Evolutionary conservation across 2,113 vertebrate genomes (phyloP), one percentile per base, ranked within the genome.

Genomic region (Hypanus sabinus): DNA sequence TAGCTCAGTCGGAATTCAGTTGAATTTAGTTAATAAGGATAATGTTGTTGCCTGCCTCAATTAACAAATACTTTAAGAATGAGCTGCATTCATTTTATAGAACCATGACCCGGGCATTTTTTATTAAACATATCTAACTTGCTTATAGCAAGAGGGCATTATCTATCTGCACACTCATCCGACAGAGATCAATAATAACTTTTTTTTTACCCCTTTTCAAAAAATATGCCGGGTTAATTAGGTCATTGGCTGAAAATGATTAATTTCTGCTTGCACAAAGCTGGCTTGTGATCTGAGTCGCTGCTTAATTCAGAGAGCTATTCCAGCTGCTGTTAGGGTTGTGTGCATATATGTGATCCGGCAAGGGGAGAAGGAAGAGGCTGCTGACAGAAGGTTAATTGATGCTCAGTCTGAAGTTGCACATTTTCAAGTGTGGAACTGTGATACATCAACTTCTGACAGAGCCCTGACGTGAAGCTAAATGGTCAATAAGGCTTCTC

Each of bases 371-470:
- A 73, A 93, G 22, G 68, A 38, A 36, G 90, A 24, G 68, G 90
- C n/a, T 11, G 20, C 91, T 46, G 91, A 73, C 70, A 55, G 91
- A 75, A 73, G 70, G 91, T 93, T 93, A 71, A 93, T 93, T 93
- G 91, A 93, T 93, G 68, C 38, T 93, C 91, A 46, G 68, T 93
- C 91, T 73, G 70, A 93, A 75, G 91, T 62, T 46, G 68, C 68
- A 73, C 91, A 73, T 93, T 93, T 73, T 73, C 68, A 73, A 73
- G 46, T 65, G 38, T 38, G 68, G 68, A 73, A 46, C 36, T 93
- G 91, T 11, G 91, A 93, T 93, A 93, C 38, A 93, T 93, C 91
- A 93, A 75, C 91, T 38, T 68, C 33, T 93, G 91, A 71, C 91
- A 93, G 46, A 73, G 70, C 70, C 91, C 36, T 73, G 91, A 75